Conservation (phyloP, 2,888 invertebrate genomes). For the Leucophora obtusa region DNA sequence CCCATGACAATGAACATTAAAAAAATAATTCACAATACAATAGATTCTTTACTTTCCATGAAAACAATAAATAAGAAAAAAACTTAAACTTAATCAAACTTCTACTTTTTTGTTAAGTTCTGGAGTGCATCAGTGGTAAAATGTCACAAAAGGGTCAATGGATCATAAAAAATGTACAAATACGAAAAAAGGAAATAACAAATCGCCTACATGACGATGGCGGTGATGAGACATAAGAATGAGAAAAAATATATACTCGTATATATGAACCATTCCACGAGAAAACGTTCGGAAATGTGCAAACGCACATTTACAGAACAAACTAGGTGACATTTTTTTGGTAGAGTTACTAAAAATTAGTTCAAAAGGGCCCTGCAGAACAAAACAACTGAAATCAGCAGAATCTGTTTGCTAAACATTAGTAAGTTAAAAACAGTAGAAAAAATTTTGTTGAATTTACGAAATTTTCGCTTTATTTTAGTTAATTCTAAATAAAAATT, state of each 20-base stretch:
- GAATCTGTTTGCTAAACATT: no score
- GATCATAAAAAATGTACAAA: slow-evolving; percentile 64
- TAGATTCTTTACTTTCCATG: slow-evolving; percentile 3
- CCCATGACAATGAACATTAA: slow-evolving; percentile 44
- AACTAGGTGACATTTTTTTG: no score
- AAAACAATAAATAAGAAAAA: background rate
- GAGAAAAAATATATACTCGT: background rate
- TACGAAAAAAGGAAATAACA: slow-evolving; percentile 23
- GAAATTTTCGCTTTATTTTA: no score
- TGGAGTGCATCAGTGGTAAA: slow-evolving; percentile 22
- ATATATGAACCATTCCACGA: no score
- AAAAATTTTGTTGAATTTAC: no score
- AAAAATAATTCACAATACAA: background rate
- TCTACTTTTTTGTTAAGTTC: background rate
- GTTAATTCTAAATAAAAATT: no score
- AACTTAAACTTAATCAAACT: slow-evolving; percentile 3
- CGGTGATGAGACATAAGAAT: background rate
- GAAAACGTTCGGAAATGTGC: no score
- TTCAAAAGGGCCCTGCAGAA: no score
- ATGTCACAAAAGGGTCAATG: slow-evolving; percentile 68
- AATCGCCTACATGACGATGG: slow-evolving; percentile 21
- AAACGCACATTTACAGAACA: no score
- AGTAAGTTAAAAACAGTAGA: no score
- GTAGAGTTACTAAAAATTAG: no score
- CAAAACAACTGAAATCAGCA: no score